phyloP scores from a whole-genome alignment of 2,113 vertebrate species.

The Aramus guarauna region DNA sequence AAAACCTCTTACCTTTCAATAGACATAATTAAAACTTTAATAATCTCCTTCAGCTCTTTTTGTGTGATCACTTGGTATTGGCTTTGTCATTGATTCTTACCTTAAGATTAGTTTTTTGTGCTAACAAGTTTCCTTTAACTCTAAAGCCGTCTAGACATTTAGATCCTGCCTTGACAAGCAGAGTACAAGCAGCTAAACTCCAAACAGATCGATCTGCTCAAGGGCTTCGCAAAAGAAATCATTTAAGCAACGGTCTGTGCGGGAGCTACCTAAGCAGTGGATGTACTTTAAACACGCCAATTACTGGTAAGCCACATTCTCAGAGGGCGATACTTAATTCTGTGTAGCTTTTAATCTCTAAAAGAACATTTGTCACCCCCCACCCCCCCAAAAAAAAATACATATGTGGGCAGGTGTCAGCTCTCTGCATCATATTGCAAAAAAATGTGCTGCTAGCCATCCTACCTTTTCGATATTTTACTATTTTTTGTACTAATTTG shows the following conservation, averaged over 20 bases:
- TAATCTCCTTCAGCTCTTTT: background rate
- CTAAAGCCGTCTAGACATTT: background rate
- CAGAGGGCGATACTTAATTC: background rate
- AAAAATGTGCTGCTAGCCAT: background rate
- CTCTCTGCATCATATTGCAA: background rate
- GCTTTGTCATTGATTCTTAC: background rate
- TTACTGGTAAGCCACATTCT: background rate
- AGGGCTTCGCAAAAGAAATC: background rate
- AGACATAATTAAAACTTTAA: background rate
- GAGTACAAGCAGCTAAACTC: background rate
- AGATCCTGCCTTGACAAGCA: background rate
- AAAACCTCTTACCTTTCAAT: background rate
- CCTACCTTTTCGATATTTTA: background rate
- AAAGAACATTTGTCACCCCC: background rate
- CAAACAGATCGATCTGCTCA: background rate
- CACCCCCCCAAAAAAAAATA: background rate
- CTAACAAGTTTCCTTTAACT: background rate
- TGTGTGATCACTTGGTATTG: background rate
- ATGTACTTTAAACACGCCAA: fast-evolving
- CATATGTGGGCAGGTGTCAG: fast-evolving
- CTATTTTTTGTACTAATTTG: background rate
- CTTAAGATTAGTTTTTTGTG: background rate
- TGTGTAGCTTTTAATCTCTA: background rate
- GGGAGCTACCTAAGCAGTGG: background rate
- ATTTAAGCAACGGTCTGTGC: background rate